Evolutionary conservation across 1,140 invertebrate species (phyloP).

Genomic region (Schlechtendalia chinensis): DNA sequence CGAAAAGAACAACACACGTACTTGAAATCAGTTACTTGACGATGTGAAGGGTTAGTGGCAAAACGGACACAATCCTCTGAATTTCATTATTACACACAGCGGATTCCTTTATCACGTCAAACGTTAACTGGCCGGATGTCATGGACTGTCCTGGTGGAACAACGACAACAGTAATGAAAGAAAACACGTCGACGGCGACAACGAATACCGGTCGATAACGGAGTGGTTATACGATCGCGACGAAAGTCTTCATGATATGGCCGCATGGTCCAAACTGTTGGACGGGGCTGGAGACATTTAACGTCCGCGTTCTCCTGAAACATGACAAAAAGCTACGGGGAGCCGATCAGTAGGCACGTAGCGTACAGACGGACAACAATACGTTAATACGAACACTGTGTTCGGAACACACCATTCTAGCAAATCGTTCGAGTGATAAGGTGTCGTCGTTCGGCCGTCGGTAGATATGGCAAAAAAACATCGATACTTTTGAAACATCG

Average conservation of each 20-base stretch:
- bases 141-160: slow-evolving; percentile 81
- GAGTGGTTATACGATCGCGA: slow-evolving; percentile 96
- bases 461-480: too few species aligned
- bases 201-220: slow-evolving; percentile 46
- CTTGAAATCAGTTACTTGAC: slow-evolving; percentile 89
- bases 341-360: background rate
- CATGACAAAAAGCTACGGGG: slow-evolving; percentile 46
- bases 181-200: too few species aligned
- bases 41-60: slow-evolving; percentile 88
- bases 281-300: slow-evolving; percentile 89
- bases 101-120: slow-evolving; percentile 96
- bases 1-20: too few species aligned
- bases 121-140: slow-evolving; percentile 92
- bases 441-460: too few species aligned
- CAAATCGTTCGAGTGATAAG: background rate
- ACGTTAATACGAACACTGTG: background rate
- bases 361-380: too few species aligned
- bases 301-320: slow-evolving; percentile 86
- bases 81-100: slow-evolving; percentile 92
- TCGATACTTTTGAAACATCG: too few species aligned
- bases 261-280: slow-evolving; percentile 95
- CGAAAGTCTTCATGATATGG: slow-evolving; percentile 92
- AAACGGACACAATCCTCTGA: slow-evolving; percentile 83
- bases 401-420: background rate
- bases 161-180: background rate